Evolutionary conservation across 2,797 vertebrate genomes (phyloP), one percentile per base, ranked within the genome.

Genomic region (Lepus townsendii): DNA sequence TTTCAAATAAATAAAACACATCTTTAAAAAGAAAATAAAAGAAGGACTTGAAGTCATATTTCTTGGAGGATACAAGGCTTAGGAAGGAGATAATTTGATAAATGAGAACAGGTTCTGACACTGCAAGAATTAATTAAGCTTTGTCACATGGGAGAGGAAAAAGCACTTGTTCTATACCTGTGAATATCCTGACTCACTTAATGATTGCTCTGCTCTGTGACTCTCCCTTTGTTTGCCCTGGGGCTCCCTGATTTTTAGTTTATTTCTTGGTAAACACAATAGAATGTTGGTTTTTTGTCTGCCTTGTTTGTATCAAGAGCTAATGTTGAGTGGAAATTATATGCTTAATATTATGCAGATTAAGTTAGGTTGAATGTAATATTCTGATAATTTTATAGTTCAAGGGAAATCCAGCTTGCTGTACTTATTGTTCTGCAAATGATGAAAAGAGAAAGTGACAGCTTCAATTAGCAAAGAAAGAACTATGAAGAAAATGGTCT

Each of bases 351-450:
- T 7, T 75, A 66, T 52, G 2, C 38, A 69, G 47, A 88, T 82
- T 9, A 69, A 88, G 17, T 57, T 89, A 69, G 30, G n/a, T 2
- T 60, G 38, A 82, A 38, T 69, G 2, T 79, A 73, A 63, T 79
- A 24, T 86, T 76, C 63, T 24, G 72, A 62, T 54, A 69, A 42
- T 69, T 79, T 83, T 27, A 35, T n/a, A 4, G n/a, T 54, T 42
- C 63, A 90, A 86, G 90, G 72, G 73, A 94, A 92, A 84, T 79
- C 65, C 16, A 27, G 65, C 72, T 75, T 75, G 22, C 22, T 90
- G 63, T 50, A 24, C 30, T 65, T 9, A 79, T 87, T 90, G 22
- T 5, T 75, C 83, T 94, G 11, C 22, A 76, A n/a, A 35, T 60
- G 52, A 79, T 66, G n/a, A 27, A 52, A 92, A 66, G 62, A 69